Evolutionary conservation across 2,113 vertebrate genomes (phyloP).

Genomic region (Brachyhypopomus occidentalis): DNA sequence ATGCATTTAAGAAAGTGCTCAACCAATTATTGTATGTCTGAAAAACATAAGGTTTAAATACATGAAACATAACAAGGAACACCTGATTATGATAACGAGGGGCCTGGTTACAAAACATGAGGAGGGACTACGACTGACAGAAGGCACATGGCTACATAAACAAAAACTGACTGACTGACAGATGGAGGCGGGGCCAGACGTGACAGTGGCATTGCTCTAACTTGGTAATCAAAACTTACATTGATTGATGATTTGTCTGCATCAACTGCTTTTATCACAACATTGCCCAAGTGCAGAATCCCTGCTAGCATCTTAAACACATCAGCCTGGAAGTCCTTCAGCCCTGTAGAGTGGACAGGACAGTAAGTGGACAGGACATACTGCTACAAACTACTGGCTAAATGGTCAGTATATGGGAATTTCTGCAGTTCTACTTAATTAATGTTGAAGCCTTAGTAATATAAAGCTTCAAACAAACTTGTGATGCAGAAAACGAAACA

Average conservation of each 20-base stretch:
- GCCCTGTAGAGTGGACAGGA: slow-evolving; percentile 69
- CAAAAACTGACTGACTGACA: no score
- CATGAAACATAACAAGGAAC: no score
- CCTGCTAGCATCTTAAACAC: slow-evolving; percentile 88
- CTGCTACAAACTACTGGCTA: not conserved
- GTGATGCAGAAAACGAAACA: not conserved
- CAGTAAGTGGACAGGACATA: not conserved
- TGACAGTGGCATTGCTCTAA: not conserved
- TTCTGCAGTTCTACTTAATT: not conserved
- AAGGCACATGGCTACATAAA: no score
- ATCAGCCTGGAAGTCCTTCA: slow-evolving; percentile 87
- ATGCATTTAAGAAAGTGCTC: not conserved
- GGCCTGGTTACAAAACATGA: no score
- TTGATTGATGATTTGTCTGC: slow-evolving; percentile 82
- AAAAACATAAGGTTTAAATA: no score
- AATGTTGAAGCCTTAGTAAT: not conserved
- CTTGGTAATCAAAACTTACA: slow-evolving; percentile 68
- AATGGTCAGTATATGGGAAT: not conserved
- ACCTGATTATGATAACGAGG: no score
- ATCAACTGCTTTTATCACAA: slow-evolving; percentile 77
- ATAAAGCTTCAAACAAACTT: not conserved
- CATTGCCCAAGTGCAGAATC: slow-evolving; percentile 92
- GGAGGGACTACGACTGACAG: no score
- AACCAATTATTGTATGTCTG: no score
- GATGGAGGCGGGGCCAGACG: no score